Conservation (phyloP, 2,888 invertebrate genomes). For the Nymphalis polychloros region DNA sequence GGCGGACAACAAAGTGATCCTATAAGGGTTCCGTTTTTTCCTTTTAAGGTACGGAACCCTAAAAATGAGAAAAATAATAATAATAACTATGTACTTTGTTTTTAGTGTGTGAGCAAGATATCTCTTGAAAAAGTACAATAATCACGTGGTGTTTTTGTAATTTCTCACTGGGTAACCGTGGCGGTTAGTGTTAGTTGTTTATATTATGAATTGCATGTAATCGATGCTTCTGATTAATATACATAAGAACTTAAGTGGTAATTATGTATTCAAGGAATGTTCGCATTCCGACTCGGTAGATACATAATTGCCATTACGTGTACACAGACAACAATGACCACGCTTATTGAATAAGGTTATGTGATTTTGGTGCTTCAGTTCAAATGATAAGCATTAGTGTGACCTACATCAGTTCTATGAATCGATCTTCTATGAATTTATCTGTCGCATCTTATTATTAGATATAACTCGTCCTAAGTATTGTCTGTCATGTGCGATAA, state of each 20-base stretch:
- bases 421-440: not conserved
- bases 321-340: conserved; percentile 3
- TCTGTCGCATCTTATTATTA: too few species aligned
- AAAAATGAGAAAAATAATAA: too few species aligned
- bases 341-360: conserved; percentile 6
- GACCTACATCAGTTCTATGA: not conserved
- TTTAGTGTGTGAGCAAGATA: too few species aligned
- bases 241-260: conserved; percentile 5
- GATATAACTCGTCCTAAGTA: too few species aligned
- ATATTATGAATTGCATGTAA: not conserved
- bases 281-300: conserved; percentile 24
- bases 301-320: conserved; percentile 32
- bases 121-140: too few species aligned
- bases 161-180: too few species aligned
- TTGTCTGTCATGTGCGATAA: too few species aligned
- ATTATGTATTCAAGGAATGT: conserved; percentile 31
- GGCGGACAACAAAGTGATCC: too few species aligned
- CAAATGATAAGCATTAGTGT: not conserved
- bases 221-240: conserved; percentile 2
- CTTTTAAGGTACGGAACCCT: too few species aligned
- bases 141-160: too few species aligned
- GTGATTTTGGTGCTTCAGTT: conserved; percentile 5
- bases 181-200: not conserved
- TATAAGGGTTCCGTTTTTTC: too few species aligned
- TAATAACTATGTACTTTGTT: too few species aligned